A percentile compares a stretch with the other conserved stretches of the same genome.
These are phyloP conservation scores for Halcyon senegalensis DNA, from an alignment of 2,113 vertebrate genomes.

Conservation along the genomic window DNA sequence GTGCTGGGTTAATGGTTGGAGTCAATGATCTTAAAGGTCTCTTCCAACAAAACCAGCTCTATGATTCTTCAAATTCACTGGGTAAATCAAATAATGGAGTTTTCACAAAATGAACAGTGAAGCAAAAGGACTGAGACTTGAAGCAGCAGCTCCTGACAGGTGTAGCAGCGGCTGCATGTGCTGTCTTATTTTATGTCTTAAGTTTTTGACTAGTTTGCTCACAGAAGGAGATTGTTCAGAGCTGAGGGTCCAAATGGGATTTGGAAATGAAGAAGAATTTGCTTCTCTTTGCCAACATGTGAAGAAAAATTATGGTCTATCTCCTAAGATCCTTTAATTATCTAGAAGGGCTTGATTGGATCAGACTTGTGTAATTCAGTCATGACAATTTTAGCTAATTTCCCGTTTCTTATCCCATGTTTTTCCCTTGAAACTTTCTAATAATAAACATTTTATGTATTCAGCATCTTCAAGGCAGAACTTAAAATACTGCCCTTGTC, in stretches of 20 bases:
- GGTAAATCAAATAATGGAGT: background rate
- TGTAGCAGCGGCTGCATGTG: background rate
- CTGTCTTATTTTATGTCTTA: background rate
- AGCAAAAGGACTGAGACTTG: background rate
- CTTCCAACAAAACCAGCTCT: background rate
- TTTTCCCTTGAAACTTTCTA: background rate
- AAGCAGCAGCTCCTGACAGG: background rate
- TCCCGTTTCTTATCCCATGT: background rate
- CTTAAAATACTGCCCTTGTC: background rate
- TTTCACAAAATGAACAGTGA: background rate
- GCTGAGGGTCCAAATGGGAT: background rate
- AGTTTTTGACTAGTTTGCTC: background rate
- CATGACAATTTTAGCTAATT: background rate
- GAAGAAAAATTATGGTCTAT: rapidly evolving
- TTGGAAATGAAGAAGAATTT: background rate
- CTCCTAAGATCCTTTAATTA: background rate
- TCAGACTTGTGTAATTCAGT: background rate
- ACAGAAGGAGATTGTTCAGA: background rate
- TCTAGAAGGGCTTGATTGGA: background rate
- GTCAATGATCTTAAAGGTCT: background rate
- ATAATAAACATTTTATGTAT: background rate
- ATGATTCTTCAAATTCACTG: background rate
- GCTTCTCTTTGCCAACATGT: background rate
- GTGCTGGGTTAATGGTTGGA: background rate
- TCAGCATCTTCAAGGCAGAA: background rate